These are phyloP conservation scores for Oncorhynchus clarkii DNA, from an alignment of 2,113 vertebrate species.

Conservation along the genomic window DNA sequence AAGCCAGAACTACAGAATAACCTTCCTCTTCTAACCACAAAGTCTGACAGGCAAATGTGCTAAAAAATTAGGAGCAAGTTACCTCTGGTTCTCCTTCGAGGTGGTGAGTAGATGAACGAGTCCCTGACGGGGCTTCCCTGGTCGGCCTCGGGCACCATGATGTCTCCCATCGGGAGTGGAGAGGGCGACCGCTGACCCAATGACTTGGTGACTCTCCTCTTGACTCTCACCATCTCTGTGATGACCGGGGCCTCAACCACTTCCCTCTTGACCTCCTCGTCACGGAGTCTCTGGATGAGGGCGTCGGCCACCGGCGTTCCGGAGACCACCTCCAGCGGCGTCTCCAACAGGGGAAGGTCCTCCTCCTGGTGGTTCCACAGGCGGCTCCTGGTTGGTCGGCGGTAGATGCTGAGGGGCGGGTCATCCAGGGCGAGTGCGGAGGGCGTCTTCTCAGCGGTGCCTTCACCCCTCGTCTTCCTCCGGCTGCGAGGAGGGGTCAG, in stretches of 20 bases:
- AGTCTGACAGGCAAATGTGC: not conserved
- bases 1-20: not conserved
- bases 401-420: conserved; percentile 4
- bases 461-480: conserved; percentile 53
- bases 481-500: conserved; percentile 63
- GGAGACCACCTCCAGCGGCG: conserved; percentile 59
- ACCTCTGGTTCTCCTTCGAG: conserved; percentile 82
- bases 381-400: conserved; percentile 48
- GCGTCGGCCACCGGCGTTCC: conserved; percentile 63
- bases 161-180: not conserved
- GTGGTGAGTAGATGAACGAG: conserved; percentile 77
- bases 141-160: conserved; percentile 40
- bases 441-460: conserved; percentile 19
- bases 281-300: conserved; percentile 68
- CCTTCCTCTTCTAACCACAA: too few species aligned
- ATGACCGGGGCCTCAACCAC: conserved; percentile 33
- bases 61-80: not conserved
- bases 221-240: conserved; percentile 49
- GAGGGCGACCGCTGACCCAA: conserved; percentile 24
- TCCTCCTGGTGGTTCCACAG: conserved; percentile 66
- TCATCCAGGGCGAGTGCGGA: too few species aligned
- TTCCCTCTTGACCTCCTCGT: conserved; percentile 57
- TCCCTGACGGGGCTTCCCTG: conserved; percentile 49
- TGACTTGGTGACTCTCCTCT: conserved; percentile 32
- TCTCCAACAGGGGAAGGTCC: conserved; percentile 54